A percentile compares a stretch with the other conserved stretches of the same genome.
Evolutionary conservation across 2,888 invertebrate species (phyloP).

Genomic region (Cerceris ruficornis): DNA sequence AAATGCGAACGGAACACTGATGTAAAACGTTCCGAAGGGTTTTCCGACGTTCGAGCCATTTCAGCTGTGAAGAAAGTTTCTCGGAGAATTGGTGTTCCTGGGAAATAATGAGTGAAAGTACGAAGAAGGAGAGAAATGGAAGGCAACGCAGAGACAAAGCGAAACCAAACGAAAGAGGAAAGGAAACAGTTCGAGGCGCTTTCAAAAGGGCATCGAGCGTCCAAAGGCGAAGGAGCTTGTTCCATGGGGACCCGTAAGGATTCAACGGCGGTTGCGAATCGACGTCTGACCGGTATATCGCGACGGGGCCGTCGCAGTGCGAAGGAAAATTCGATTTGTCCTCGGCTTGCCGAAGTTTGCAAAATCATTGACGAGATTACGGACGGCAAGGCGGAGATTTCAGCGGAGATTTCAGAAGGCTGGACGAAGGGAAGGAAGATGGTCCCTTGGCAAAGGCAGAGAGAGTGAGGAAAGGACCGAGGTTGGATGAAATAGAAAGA

Average conservation of each 20-base stretch:
- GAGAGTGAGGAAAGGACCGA: not conserved
- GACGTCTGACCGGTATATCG: constrained; percentile 20
- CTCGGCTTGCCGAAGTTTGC: constrained; percentile 52
- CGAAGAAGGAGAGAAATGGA: not conserved
- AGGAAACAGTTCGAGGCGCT: constrained; percentile 17
- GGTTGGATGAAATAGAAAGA: not conserved
- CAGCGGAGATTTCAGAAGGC: not conserved
- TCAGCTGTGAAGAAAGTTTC: constrained; percentile 47
- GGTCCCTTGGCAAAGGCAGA: constrained; percentile 9
- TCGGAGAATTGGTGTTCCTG: constrained; percentile 46
- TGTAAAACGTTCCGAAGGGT: constrained; percentile 27
- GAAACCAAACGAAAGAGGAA: not conserved
- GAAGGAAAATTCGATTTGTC: constrained; percentile 61
- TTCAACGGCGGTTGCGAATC: constrained; percentile 31
- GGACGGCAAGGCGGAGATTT: constrained; percentile 21
- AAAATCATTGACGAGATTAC: constrained; percentile 65
- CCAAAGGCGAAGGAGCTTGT: not conserved
- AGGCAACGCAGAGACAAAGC: constrained; percentile 1
- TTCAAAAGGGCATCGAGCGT: constrained; percentile 11
- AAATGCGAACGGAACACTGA: not conserved
- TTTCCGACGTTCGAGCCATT: constrained; percentile 37
- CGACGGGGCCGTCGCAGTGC: constrained; percentile 15
- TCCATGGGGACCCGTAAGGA: constrained; percentile 11
- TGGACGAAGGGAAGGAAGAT: constrained; percentile 10
- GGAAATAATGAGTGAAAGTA: constrained; percentile 53